Evolutionary conservation across 2,113 vertebrate genomes (phyloP).

Genomic region (Microcebus tavaratra): DNA sequence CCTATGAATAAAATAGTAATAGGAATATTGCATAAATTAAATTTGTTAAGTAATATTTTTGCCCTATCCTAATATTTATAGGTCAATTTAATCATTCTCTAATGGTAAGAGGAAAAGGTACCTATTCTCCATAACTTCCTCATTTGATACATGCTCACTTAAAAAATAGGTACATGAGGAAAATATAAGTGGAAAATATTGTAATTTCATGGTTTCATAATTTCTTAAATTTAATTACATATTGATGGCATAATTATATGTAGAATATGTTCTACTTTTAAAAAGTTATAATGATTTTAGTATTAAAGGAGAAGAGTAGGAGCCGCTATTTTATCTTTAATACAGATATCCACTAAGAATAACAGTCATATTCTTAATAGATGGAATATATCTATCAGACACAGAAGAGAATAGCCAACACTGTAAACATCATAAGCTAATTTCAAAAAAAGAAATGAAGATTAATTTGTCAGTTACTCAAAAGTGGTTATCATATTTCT

Average conservation of each 20-base stretch:
- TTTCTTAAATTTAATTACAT: not conserved
- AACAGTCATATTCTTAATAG: not conserved
- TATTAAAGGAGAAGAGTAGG: not conserved
- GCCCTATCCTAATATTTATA: constrained; percentile 6
- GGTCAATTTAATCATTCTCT: constrained; percentile 48
- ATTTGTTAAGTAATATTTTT: constrained; percentile 32
- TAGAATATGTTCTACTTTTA: not conserved
- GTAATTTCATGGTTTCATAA: not conserved
- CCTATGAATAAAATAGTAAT: constrained; percentile 2
- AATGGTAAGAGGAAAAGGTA: constrained; percentile 62
- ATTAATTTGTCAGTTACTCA: not conserved
- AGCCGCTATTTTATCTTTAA: not conserved
- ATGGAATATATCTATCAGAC: not conserved
- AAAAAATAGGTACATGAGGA: not conserved
- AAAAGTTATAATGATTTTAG: not conserved
- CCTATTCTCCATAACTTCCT: not conserved
- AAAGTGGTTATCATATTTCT: not conserved
- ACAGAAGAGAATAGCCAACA: not conserved
- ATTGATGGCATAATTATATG: not conserved
- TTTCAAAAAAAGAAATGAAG: not conserved
- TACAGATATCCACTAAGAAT: not conserved
- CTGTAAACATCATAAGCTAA: not conserved
- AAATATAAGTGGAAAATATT: not conserved
- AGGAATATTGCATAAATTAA: not conserved
- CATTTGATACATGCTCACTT: constrained; percentile 8